Base-by-base conservation (phyloP, 2,113 vertebrate genomes). In the Periophthalmus modestus region DNA sequence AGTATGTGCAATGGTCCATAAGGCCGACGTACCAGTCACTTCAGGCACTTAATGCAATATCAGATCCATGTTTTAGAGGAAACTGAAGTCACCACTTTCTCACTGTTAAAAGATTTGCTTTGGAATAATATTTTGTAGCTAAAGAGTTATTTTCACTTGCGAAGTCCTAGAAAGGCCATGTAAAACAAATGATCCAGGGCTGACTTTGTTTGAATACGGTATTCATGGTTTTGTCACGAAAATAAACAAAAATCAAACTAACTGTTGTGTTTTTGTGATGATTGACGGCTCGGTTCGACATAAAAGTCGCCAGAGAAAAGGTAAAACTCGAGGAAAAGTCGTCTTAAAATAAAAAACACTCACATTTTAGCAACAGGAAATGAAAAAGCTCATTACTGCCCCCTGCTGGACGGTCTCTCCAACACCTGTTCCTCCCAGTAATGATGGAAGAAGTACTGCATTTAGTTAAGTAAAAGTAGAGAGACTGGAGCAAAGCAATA, bases 191-290 rank as follows among this genome's bases (percentile, higher is more conserved):
- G 66, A 92, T 78, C 79, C 86, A 89, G 83, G 87, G 79, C 83
- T 87, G 66, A 86, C 62, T 87, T 89, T 72, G 58, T 87, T 90
- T 88, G 68, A 88, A 82, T 85, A 87, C 68, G 62, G 84, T 88
- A 76, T 84, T 88, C 88, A 65, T 89, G 78, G 81, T 86, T 89
- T 91, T 92, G 78, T 79, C 82, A 87, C 77, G 66, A 88, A 89
- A 87, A 74, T 79, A 74, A 90, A 87, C 68, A 88, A 86, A 73
- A 78, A 73, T 52, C 55, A 73, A 75, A 73, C 43, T 7, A 23
- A 16, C 13, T 63, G 18, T 65, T 39, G 16, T 65, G 62, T 39
- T 65, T 18, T 65, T 65, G 7, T 3, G 21, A 23, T 12, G 21
- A 59, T 59, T 14, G 21, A 55, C 18, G n/a, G 15, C 21, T 23